phyloP scores from a whole-genome alignment of 2,113 vertebrate genomes.

The Siniperca knerii region DNA sequence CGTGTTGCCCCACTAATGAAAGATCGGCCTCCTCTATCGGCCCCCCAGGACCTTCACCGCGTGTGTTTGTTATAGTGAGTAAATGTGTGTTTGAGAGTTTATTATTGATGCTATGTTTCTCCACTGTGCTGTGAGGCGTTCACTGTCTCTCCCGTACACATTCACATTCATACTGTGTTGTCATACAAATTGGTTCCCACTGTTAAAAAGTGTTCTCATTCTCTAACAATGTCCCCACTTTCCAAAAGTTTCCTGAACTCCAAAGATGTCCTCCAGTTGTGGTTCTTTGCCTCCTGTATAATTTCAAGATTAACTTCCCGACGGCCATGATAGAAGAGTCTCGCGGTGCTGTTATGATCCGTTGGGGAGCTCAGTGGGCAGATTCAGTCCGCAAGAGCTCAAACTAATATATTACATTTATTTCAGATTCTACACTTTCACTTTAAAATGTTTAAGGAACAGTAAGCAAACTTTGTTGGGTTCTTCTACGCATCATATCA shows the following conservation, averaged over 20 bases:
- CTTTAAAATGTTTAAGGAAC: neutral
- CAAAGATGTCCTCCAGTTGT: neutral
- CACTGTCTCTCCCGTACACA: neutral
- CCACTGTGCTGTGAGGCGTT: neutral
- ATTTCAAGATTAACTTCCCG: neutral
- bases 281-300: neutral
- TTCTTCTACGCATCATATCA: neutral
- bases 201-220: no score
- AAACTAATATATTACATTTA: neutral
- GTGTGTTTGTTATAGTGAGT: neutral
- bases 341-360: neutral
- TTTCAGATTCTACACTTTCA: neutral
- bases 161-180: neutral
- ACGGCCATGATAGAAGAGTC: neutral
- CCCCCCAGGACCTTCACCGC: neutral
- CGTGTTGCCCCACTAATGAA: constrained; percentile 41
- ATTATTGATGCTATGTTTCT: neutral
- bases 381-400: neutral
- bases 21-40: constrained; percentile 14
- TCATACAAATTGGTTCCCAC: neutral
- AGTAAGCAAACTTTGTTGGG: neutral
- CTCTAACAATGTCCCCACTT: neutral
- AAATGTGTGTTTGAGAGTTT: neutral
- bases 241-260: no score
- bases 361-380: neutral